A percentile compares a stretch with the other conserved stretches of the same genome.
Conservation (phyloP, 2,113 vertebrate genomes). For the Tupaia tana region DNA sequence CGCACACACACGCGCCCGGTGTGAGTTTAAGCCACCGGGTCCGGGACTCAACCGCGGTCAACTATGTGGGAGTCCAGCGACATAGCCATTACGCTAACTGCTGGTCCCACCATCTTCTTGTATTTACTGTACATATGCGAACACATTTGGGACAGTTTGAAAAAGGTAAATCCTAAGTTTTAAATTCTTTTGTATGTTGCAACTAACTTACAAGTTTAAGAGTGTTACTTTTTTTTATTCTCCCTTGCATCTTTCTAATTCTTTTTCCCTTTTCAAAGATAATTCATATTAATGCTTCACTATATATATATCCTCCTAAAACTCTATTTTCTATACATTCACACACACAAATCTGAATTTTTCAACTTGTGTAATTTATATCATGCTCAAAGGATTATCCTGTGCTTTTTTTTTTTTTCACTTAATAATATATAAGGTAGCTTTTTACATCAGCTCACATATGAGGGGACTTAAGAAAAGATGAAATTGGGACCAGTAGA, state of each 20-base stretch:
- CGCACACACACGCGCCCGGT: no score
- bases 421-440: background rate
- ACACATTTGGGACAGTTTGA: background rate
- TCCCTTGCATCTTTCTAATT: background rate
- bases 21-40: no score
- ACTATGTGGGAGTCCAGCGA: no score
- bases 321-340: background rate
- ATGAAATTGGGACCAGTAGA: no score
- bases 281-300: background rate
- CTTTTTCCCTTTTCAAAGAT: background rate
- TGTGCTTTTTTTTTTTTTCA: background rate
- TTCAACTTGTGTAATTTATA: background rate
- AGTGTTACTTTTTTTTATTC: background rate
- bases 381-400: slow-evolving; percentile 8
- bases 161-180: background rate
- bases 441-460: background rate
- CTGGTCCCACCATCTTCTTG: slow-evolving; percentile 5
- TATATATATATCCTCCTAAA: background rate
- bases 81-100: no score
- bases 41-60: no score
- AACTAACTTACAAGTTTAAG: background rate
- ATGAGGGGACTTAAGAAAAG: no score
- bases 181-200: background rate
- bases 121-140: background rate
- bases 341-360: background rate